A percentile compares a stretch with the other conserved stretches of the same genome.
phyloP scores from a whole-genome alignment of 2,113 vertebrate species.

The Drymodes brunneopygia region DNA sequence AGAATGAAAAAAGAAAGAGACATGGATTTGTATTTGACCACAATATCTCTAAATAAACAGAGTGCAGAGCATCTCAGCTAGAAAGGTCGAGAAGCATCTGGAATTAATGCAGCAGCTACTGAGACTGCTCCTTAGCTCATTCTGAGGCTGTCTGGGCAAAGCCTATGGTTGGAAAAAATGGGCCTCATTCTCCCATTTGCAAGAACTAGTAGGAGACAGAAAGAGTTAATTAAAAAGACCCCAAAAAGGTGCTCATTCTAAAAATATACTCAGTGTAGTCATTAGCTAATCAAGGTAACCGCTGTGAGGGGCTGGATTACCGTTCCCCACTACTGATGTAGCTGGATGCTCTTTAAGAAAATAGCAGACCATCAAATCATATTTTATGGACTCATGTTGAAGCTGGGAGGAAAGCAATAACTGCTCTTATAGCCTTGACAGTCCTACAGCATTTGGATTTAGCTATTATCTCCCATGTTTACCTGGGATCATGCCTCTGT shows the following conservation, averaged over 20 bases:
- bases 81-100: not conserved
- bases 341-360: not conserved
- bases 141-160: not conserved
- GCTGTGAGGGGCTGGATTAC: not conserved
- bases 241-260: not conserved
- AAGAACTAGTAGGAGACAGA: not conserved
- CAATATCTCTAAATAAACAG: not conserved
- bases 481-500: not conserved
- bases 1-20: not conserved
- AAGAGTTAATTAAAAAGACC: not conserved
- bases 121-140: not conserved
- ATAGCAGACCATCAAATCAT: not conserved
- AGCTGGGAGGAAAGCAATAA: not conserved
- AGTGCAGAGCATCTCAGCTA: not conserved
- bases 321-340: not conserved
- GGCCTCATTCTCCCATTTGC: not conserved
- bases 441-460: not conserved
- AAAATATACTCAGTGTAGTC: not conserved
- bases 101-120: not conserved
- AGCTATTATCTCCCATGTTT: not conserved
- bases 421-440: not conserved
- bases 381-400: not conserved
- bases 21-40: not conserved
- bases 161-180: not conserved
- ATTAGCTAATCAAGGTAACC: not conserved